Base-by-base conservation (phyloP, 2,797 vertebrate species). In the Micrastur ruficollis region DNA sequence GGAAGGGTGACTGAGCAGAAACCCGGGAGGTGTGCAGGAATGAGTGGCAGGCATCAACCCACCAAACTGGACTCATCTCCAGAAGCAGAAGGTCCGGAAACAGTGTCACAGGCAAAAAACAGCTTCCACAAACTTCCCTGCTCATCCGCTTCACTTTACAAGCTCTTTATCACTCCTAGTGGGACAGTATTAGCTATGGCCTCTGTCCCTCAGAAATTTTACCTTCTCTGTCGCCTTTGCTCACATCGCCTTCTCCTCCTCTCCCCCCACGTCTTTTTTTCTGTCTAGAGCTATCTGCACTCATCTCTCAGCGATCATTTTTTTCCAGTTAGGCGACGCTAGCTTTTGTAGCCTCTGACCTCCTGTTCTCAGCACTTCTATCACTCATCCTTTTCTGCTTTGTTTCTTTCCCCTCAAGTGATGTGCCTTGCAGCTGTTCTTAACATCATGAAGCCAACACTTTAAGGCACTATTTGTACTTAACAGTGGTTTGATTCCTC, bases 11-110 rank as follows among this genome's bases (percentile, higher is more conserved):
- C 34, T 1, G 40, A 89, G 61, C 49, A 63, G 53, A 42, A 78
- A 52, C 12, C 14, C 0, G 2, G 26, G 20, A 62, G 17, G 44
- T 5, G 9, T 4, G 31, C 31, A 52, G 59, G 56, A 71, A 52
- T 0, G 1, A 44, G 50, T 1, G 6, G 31, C 1, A 2, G 36
- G 18, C 50, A 25, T 44, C 21, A 16, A 4, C 29, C 67, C 14
- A 7, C n/a, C 17, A 8, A 52, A 53, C 16, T 22, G n/a, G 40
- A 66, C n/a, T 72, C 38, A 13, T 53, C 61, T 61, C 26, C 72
- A 55, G 62, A n/a, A 61, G n/a, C 50, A 34, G 36, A 31, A 50
- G 36, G 26, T n/a, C 53, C 0, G 1, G 59, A 74, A 74, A 55
- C 14, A 25, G 22, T 10, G 1, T 53, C 34, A 49, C 0, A 1